Percentiles rank a stretch among this genome's conserved stretches.
Conservation (phyloP, 2,888 invertebrate genomes). For the Charanyca ferruginea region DNA sequence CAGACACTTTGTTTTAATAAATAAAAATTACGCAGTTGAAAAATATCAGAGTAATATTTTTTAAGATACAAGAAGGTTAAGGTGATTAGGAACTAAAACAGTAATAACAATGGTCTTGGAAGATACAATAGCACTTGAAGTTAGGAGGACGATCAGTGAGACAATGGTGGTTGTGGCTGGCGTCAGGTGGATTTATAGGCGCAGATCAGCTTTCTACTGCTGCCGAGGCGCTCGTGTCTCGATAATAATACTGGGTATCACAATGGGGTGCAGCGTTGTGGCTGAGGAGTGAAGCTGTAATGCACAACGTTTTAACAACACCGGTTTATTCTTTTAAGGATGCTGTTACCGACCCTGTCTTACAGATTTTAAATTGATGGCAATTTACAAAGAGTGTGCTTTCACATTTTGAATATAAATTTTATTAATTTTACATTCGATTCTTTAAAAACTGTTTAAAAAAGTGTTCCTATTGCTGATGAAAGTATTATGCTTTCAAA, state of each 20-base stretch:
- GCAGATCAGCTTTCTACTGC: slow-evolving; percentile 83
- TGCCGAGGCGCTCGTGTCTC: slow-evolving; percentile 61
- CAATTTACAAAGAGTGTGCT: neutral
- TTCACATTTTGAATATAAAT: no score
- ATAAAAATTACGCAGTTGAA: slow-evolving; percentile 36
- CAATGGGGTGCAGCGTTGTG: slow-evolving; percentile 27
- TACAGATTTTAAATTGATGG: neutral
- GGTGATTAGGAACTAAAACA: slow-evolving; percentile 17
- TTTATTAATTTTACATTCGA: no score
- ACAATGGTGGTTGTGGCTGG: slow-evolving; percentile 80
- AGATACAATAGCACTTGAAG: slow-evolving; percentile 67
- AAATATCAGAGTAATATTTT: neutral
- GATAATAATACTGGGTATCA: slow-evolving; percentile 38
- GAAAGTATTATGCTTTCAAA: no score
- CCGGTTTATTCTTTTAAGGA: slow-evolving; percentile 15
- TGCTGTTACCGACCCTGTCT: neutral
- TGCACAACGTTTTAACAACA: slow-evolving; percentile 10
- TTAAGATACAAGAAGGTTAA: neutral
- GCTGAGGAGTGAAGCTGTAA: slow-evolving; percentile 10
- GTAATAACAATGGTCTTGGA: slow-evolving; percentile 12
- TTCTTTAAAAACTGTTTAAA: no score
- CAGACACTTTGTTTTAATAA: slow-evolving; percentile 61
- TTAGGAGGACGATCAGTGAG: slow-evolving; percentile 79
- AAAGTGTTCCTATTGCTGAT: no score
- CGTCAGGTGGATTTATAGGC: slow-evolving; percentile 84